Evolutionary conservation across 2,797 vertebrate genomes (phyloP).

Genomic region (Pantherophis vulpinus): DNA sequence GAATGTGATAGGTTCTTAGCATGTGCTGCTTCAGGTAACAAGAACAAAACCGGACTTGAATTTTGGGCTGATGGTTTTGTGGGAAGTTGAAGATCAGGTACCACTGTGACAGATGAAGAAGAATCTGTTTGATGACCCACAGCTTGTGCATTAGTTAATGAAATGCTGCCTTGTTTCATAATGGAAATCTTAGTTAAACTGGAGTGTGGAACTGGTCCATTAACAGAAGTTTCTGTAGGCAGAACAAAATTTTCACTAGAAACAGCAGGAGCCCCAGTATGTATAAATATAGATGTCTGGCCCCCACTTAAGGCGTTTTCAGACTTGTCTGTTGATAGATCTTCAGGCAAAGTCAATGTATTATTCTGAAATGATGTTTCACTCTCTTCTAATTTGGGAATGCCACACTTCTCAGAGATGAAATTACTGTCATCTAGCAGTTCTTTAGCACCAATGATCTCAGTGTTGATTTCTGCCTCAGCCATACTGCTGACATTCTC

Average conservation of each 20-base stretch:
- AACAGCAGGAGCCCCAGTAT: slow-evolving; percentile 88
- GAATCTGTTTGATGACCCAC: slow-evolving; percentile 79
- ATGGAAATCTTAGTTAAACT: slow-evolving; percentile 86
- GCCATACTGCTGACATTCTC: slow-evolving; percentile 81
- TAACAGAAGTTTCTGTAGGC: slow-evolving; percentile 92
- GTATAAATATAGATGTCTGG: slow-evolving; percentile 89
- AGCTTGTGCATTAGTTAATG: slow-evolving; percentile 83
- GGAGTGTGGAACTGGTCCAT: slow-evolving; percentile 97
- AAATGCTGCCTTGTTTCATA: slow-evolving; percentile 87
- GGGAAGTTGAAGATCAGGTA: slow-evolving; percentile 83
- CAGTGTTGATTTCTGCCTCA: slow-evolving; percentile 79
- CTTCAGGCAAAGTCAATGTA: slow-evolving; percentile 81
- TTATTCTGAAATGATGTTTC: slow-evolving; percentile 82
- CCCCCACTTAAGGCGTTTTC: slow-evolving; percentile 97
- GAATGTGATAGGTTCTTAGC: slow-evolving; percentile 83
- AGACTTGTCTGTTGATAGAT: slow-evolving; percentile 83
- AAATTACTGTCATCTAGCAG: slow-evolving; percentile 78
- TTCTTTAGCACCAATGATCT: slow-evolving; percentile 80
- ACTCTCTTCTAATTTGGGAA: slow-evolving; percentile 84
- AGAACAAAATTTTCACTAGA: slow-evolving; percentile 85
- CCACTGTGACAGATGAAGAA: slow-evolving; percentile 82
- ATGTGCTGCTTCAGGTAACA: slow-evolving; percentile 86
- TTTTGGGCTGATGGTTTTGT: slow-evolving; percentile 82
- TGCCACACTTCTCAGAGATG: slow-evolving; percentile 77
- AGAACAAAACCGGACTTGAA: slow-evolving; percentile 83